Evolutionary conservation across 1,140 invertebrate genomes (phyloP).

Genomic region (Tetranychus urticae): DNA sequence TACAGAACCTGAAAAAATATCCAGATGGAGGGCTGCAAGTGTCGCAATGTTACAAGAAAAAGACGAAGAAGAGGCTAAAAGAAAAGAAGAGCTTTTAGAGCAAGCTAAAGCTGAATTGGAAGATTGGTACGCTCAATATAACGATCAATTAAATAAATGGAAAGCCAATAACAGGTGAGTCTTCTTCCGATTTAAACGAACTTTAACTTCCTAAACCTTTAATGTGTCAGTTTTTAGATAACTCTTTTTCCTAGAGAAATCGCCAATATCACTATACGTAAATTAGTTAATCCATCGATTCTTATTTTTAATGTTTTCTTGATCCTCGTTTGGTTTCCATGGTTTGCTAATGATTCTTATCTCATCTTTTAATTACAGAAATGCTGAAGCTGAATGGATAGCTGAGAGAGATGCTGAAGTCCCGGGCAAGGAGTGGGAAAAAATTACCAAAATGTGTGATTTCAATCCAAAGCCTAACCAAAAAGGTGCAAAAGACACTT

Average conservation of each 20-base stretch:
- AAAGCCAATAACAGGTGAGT: constrained; percentile 68
- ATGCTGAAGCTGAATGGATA: constrained; percentile 26
- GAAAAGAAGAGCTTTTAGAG: constrained; percentile 53
- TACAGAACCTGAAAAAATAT: constrained; percentile 67
- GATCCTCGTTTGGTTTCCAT: constrained; percentile 8
- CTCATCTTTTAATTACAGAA: constrained; percentile 16
- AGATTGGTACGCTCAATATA: constrained; percentile 85
- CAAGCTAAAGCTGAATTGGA: constrained; percentile 67
- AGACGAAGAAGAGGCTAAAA: constrained; percentile 69
- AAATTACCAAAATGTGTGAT: constrained; percentile 76
- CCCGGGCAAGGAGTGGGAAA: constrained; percentile 60
- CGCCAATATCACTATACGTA: no score
- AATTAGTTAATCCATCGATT: no score
- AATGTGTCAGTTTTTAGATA: no score
- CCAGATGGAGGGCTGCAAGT: constrained; percentile 75
- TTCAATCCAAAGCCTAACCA: constrained; percentile 73
- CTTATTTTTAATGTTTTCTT: neutral
- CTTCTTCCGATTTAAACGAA: neutral
- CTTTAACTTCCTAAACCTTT: neutral
- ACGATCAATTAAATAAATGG: constrained; percentile 77
- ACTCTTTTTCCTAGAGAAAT: neutral
- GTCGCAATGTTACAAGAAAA: constrained; percentile 61
- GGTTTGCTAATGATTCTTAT: neutral
- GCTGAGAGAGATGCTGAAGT: constrained; percentile 21
- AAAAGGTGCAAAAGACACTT: constrained; percentile 67